Percentiles rank a stretch among this genome's conserved stretches.
Conservation (phyloP, 1,140 invertebrate species). For the Aphelinus certus region DNA sequence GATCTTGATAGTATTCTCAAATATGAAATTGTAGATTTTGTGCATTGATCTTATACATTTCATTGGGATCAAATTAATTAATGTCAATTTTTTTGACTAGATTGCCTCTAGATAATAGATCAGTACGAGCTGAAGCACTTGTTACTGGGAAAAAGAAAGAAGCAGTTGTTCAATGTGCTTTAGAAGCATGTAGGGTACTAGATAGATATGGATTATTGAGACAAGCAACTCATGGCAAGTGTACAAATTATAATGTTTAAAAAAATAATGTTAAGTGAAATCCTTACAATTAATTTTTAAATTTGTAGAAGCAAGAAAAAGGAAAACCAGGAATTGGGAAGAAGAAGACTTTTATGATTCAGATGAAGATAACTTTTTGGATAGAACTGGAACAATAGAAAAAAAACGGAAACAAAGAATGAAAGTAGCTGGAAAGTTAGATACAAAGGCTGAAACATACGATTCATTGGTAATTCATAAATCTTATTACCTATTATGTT, state of each 20-base stretch:
- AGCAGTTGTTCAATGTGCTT: constrained; percentile 89
- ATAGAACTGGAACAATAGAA: constrained; percentile 93
- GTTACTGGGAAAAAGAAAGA: constrained; percentile 96
- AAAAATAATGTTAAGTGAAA: constrained; percentile 10
- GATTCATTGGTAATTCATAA: constrained; percentile 71
- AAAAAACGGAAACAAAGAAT: constrained; percentile 85
- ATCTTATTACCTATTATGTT: constrained; percentile 6
- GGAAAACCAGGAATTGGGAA: constrained; percentile 81
- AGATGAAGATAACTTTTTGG: constrained; percentile 97
- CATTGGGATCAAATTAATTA: background rate
- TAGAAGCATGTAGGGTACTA: constrained; percentile 93
- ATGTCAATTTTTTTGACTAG: constrained; percentile 54
- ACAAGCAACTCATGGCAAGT: constrained; percentile 78
- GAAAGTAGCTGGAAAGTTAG: constrained; percentile 72
- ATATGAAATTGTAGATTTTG: background rate
- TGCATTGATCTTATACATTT: too few relatives aligned
- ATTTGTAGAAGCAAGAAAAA: constrained; percentile 71
- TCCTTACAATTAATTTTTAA: background rate
- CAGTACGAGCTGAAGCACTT: constrained; percentile 83
- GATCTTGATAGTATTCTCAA: background rate
- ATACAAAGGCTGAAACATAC: constrained; percentile 78
- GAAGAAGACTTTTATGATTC: constrained; percentile 95
- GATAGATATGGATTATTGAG: constrained; percentile 84
- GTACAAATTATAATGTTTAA: constrained; percentile 20
- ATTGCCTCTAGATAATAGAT: constrained; percentile 82